A percentile compares a stretch with the other conserved stretches of the same genome.
phyloP scores from a whole-genome alignment of 2,113 vertebrate species.

The Cynoglossus semilaevis region DNA sequence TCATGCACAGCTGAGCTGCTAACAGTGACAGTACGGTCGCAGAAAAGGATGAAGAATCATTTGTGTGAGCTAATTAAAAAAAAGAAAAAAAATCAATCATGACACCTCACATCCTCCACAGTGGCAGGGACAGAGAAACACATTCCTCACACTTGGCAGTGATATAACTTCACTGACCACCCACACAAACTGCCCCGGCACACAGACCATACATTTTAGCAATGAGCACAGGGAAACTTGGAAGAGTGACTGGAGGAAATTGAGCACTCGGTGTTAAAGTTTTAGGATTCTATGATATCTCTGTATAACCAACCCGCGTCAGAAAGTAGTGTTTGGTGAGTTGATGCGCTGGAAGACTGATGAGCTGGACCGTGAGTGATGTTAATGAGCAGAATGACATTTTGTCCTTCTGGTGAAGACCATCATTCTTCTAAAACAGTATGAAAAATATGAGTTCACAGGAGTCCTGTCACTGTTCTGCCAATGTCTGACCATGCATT shows the following conservation, averaged over 20 bases:
- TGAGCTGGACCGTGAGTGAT: too few species aligned
- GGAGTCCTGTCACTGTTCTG: too few species aligned
- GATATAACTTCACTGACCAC: neutral
- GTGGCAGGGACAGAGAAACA: neutral
- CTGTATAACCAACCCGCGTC: too few species aligned
- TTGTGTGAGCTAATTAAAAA: conserved; percentile 30
- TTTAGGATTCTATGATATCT: neutral
- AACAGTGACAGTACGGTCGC: neutral
- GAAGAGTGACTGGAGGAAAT: neutral
- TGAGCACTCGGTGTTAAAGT: conserved; percentile 6
- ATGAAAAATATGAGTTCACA: too few species aligned
- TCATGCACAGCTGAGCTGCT: conserved; percentile 29
- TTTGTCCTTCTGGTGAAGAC: too few species aligned
- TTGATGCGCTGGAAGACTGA: too few species aligned
- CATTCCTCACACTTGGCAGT: neutral
- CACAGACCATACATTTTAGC: neutral
- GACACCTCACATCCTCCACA: neutral
- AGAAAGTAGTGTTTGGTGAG: too few species aligned
- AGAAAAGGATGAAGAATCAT: conserved; percentile 7
- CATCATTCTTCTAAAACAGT: too few species aligned
- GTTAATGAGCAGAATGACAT: too few species aligned
- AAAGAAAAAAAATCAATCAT: conserved; percentile 15
- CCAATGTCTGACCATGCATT: too few species aligned
- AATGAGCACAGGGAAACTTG: neutral
- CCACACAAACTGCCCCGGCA: conserved; percentile 1